Evolutionary conservation across 2,113 vertebrate species (phyloP).

Genomic region (Gavialis gangeticus): DNA sequence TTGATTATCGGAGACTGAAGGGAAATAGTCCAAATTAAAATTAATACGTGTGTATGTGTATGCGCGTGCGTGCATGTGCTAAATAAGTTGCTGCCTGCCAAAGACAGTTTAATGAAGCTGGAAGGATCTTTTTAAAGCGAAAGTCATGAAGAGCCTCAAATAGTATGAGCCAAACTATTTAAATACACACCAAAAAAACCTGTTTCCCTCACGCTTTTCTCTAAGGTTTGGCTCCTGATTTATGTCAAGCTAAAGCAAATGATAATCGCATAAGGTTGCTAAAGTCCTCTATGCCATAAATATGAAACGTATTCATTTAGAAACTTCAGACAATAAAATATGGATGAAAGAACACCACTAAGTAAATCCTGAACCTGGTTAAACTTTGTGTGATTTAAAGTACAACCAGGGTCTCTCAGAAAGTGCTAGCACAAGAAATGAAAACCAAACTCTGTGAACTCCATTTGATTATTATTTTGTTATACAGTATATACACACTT

Average conservation of each 20-base stretch:
- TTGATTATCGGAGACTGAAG: constrained; percentile 30
- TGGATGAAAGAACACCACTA: constrained; percentile 19
- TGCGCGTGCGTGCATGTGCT: constrained; percentile 10
- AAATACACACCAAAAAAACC: constrained; percentile 53
- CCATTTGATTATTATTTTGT: not conserved
- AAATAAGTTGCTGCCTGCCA: constrained; percentile 54
- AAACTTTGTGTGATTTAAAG: constrained; percentile 11
- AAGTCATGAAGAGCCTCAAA: constrained; percentile 71
- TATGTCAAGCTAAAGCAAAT: constrained; percentile 60
- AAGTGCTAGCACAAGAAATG: constrained; percentile 11
- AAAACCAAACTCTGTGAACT: not conserved
- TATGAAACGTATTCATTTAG: constrained; percentile 31
- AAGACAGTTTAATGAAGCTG: constrained; percentile 67
- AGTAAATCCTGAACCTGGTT: not conserved
- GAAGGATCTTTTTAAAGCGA: constrained; percentile 67
- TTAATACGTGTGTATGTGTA: constrained; percentile 21
- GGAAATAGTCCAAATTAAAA: constrained; percentile 50
- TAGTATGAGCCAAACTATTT: constrained; percentile 45
- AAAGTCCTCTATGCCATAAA: constrained; percentile 37
- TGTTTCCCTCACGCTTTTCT: constrained; percentile 37
- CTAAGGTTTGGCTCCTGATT: constrained; percentile 56
- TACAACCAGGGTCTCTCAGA: not conserved
- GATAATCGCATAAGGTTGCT: constrained; percentile 54
- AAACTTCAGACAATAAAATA: constrained; percentile 58
- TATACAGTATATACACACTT: accelerated